Base-by-base conservation (phyloP, 2,113 vertebrate genomes). In the Nansenia antarctica region DNA sequence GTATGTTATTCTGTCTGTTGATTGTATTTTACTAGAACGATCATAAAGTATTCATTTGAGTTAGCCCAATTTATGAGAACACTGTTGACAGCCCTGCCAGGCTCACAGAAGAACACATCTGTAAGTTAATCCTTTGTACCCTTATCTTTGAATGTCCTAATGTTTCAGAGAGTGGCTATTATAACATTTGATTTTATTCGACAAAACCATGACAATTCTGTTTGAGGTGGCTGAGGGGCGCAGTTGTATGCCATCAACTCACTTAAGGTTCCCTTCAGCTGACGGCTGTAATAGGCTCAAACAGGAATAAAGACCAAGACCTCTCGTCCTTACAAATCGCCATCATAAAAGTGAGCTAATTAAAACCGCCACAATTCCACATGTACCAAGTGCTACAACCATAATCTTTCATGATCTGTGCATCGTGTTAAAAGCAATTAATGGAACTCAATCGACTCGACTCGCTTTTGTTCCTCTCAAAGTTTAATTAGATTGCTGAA, bases 351-450 rank as follows among this genome's bases (percentile, higher is more conserved):
- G 67, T n/a, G 77, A 61, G 77, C 78, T 86, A 88, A 87, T 88
- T 86, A 86, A 83, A 87, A 85, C 69, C 70, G 31, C 60, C 69
- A 70, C 69, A 70, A 76, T 77, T 82, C 80, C 53, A 27, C 1
- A 26, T 42, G 69, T 55, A 77, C 76, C 78, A 67, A 69, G 22
- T 59, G 39, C 72, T 78, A 31, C 45, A 45, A 74, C 81, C 90
- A 80, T 80, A 77, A 85, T 87, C 87, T 73, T 45, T 30, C 5
- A 64, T 27, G 26, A 85, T 89, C 85, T 68, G 76, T 65, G 76
- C 67, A 60, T 79, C 67, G 60, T 80, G 76, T 85, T 70, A 73
- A 82, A 87, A 76, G 84, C 85, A 90, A 88, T 89, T 88, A 86
- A 76, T 65, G 70, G 71, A 76, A 78, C 69, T 76, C 67, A 64